Percentiles rank a stretch among this genome's conserved stretches.
phyloP scores from a whole-genome alignment of 1,140 invertebrate species.

The Zaprionus kolodkinae region DNA sequence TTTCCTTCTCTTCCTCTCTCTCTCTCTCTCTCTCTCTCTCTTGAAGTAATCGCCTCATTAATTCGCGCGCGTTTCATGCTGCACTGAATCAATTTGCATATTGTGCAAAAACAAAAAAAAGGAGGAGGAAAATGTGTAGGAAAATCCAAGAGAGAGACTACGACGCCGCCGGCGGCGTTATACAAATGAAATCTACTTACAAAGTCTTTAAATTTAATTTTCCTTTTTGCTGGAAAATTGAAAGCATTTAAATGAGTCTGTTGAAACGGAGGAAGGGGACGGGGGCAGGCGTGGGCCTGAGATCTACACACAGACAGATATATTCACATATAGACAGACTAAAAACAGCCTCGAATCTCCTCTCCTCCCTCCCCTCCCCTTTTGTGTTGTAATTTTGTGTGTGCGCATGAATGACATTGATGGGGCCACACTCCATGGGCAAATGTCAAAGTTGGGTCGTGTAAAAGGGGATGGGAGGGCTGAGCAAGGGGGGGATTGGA shows the following conservation, averaged over 20 bases:
- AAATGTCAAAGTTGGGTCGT: slow-evolving; percentile 61
- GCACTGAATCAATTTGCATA: slow-evolving; percentile 82
- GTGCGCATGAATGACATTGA: slow-evolving; percentile 59
- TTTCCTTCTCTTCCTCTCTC: slow-evolving; percentile 15
- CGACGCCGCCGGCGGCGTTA: slow-evolving; percentile 1
- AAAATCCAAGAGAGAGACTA: slow-evolving; percentile 7
- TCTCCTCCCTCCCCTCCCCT: slow-evolving; percentile 29
- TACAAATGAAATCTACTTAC: slow-evolving; percentile 74
- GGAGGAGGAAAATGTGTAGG: slow-evolving; percentile 17
- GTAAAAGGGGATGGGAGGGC: background rate
- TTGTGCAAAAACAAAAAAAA: slow-evolving; percentile 66
- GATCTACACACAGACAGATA: too few species aligned
- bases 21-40: slow-evolving; percentile 23
- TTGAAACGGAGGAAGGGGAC: slow-evolving; percentile 25
- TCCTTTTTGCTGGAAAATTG: slow-evolving; percentile 65
- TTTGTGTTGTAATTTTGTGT: slow-evolving; percentile 67
- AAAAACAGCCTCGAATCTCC: slow-evolving; percentile 31
- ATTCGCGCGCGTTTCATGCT: slow-evolving; percentile 78
- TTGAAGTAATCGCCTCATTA: slow-evolving; percentile 80
- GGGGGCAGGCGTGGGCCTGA: background rate
- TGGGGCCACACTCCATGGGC: slow-evolving; percentile 57
- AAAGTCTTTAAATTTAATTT: slow-evolving; percentile 81
- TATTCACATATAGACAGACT: background rate
- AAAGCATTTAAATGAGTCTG: slow-evolving; percentile 75
- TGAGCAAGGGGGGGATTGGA: slow-evolving; percentile 4